phyloP scores from a whole-genome alignment of 1,140 invertebrate species.

The Camponotus vicinus region DNA sequence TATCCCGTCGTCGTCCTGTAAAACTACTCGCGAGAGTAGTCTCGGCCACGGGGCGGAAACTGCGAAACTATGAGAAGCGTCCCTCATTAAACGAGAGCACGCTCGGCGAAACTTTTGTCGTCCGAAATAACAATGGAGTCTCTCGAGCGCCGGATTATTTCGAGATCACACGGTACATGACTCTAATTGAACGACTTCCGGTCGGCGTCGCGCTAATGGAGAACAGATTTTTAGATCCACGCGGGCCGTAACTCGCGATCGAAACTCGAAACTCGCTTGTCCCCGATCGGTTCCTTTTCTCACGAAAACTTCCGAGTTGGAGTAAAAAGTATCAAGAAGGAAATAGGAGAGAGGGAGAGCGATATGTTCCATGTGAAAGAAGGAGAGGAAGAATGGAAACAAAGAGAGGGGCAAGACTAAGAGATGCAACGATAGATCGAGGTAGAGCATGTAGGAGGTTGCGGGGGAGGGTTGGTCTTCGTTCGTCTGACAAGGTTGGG shows the following conservation, averaged over 20 bases:
- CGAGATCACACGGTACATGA: constrained; percentile 68
- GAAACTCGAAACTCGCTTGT: constrained; percentile 58
- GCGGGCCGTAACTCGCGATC: constrained; percentile 58
- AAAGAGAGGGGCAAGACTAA: constrained; percentile 66
- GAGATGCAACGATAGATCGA: constrained; percentile 71
- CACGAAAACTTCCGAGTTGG: constrained; percentile 54
- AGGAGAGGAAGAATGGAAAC: constrained; percentile 59
- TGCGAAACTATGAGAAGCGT: constrained; percentile 56
- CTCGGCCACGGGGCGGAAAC: constrained; percentile 35
- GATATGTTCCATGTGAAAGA: not conserved
- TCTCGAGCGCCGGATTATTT: constrained; percentile 65
- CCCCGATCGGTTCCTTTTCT: constrained; percentile 45
- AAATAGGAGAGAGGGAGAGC: not conserved
- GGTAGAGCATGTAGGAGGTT: constrained; percentile 62
- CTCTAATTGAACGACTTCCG: constrained; percentile 72
- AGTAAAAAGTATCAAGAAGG: constrained; percentile 23
- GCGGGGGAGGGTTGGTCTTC: constrained; percentile 9
- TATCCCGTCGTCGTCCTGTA: constrained; percentile 54
- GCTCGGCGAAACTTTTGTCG: constrained; percentile 50
- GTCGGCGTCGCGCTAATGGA: constrained; percentile 63
- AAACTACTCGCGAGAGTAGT: constrained; percentile 53
- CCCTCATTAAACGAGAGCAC: constrained; percentile 54
- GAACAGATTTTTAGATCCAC: constrained; percentile 67
- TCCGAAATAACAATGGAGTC: constrained; percentile 61
- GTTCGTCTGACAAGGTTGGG: constrained; percentile 71